Evolutionary conservation across 2,113 vertebrate genomes (phyloP), one percentile per base, ranked within the genome.

Genomic region (Anoura caudifer): DNA sequence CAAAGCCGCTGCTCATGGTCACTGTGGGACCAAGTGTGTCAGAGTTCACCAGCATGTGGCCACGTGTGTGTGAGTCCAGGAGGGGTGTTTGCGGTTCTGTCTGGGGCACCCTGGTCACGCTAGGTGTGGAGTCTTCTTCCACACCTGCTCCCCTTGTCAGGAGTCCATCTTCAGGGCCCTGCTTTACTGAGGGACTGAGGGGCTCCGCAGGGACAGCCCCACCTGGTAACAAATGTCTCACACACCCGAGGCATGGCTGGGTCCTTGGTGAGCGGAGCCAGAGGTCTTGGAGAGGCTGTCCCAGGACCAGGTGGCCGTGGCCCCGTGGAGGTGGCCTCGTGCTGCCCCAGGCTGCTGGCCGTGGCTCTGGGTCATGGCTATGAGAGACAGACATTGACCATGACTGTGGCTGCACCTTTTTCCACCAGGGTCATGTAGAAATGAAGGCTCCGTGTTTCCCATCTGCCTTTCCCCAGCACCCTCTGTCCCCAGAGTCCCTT

Each of bases 121-220:
- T 6, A 1, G 0, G 3, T 4, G 0, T 0, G 1, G 50, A n/a
- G 72, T 43, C 43, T 24, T 56, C 36, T 41, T 69, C 22, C 17
- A 0, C 36, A 19, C 17, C 47, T 13, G 0, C 31, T 4, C 87
- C 47, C 54, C 73, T 24, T 11, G 16, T 33, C 43, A 24, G 75
- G 31, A 36, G 9, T 28, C 73, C 0, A 1, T 8, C n/a, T 14
- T 20, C 69, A 41, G 76, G 50, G 4, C 17, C 10, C 26, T 19
- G 33, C 43, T 76, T 63, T 33, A 15, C 7, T 12, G 69, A 10
- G 26, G 59, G 24, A 26, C 61, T 22, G 2, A 13, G 14, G 59
- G 63, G 4, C 13, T 33, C 5, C 14, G 9, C 26, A 19, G 91
- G 20, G 54, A 41, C 22, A 12, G 33, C 11, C 61, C 9, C 4